Evolutionary conservation across 2,888 invertebrate species (phyloP), one percentile per base, ranked within the genome.

Genomic region (Plebejus argus): DNA sequence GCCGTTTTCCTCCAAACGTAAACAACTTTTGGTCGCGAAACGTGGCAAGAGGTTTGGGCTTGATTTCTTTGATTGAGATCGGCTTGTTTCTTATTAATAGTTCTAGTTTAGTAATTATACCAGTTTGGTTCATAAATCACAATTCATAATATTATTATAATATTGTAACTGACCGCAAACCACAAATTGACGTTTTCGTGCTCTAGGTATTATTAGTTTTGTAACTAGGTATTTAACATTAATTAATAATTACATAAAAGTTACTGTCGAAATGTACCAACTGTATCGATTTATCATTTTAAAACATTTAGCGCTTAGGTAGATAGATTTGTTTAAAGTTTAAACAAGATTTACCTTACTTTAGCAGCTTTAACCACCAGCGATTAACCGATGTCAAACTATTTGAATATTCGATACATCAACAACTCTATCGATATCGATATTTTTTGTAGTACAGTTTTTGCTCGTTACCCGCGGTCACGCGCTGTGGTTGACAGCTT

Each of bases 391-490:
- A 7, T 20, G 58, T 53, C 53, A 53, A 53, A 53, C 15, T 53
- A 53, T 18, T 53, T 5, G 5, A 53, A 53, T 53, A 53, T 18
- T 18, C 7, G 70, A 70, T 18, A 15, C 70, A 39, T 39, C 10
- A 35, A 66, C 53, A 70, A 35, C n/a, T 45, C n/a, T 75, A 35
- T 23, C 45, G 33, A 75, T 77, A 28, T 61, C 23, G 61, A 66
- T 58, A 28, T 76, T 15, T 66, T 33, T 35, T 39, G 61, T 71
- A 71, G 81, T 81, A 75, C 28, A 86, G 88, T 92, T 93, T 93
- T 93, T 93, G 92, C 92, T 92, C 90, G 91, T 91, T 91, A 91
- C 88, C 78, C 89, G 86, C 84, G 87, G 90, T 92, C 91, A 92
- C 91, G 90, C 86, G 85, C 86, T 84, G 82, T 49, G 76, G 78